Conservation (phyloP, 2,113 vertebrate genomes). For the Climacteris rufus region DNA sequence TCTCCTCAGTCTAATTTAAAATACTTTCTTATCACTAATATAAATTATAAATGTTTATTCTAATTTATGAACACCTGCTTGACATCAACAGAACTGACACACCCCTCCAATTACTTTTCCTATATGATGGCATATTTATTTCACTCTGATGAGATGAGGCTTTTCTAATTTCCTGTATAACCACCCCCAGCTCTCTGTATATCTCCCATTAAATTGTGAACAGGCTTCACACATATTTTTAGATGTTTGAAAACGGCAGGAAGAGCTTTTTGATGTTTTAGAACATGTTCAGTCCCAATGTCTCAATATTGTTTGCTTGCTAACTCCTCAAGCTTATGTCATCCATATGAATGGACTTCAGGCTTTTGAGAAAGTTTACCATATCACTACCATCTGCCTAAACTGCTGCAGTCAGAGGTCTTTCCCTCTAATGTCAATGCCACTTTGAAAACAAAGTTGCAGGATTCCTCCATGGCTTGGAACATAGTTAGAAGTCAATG, state of each 20-base stretch:
- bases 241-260: conserved; percentile 71
- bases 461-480: conserved; percentile 6
- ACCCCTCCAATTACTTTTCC: conserved; percentile 66
- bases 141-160: conserved; percentile 50
- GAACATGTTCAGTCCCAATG: conserved; percentile 27
- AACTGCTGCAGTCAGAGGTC: conserved; percentile 51
- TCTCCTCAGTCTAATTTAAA: conserved; percentile 6
- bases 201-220: conserved; percentile 75
- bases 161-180: conserved; percentile 77
- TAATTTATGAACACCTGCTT: conserved; percentile 71
- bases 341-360: conserved; percentile 50
- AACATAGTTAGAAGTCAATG: conserved; percentile 61
- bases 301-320: conserved; percentile 10
- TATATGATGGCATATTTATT: conserved; percentile 68
- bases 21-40: conserved; percentile 46
- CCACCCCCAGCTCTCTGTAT: conserved; percentile 57
- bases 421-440: conserved; percentile 43
- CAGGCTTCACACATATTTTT: conserved; percentile 74
- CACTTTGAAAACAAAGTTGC: conserved; percentile 62
- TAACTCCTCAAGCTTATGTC: conserved; percentile 37
- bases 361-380: conserved; percentile 21
- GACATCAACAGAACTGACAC: conserved; percentile 67
- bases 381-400: conserved; percentile 27
- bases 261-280: conserved; percentile 74
- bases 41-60: conserved; percentile 55